Evolutionary conservation across 2,888 invertebrate genomes (phyloP), one percentile per base, ranked within the genome.

Genomic region (Conus canariensis): DNA sequence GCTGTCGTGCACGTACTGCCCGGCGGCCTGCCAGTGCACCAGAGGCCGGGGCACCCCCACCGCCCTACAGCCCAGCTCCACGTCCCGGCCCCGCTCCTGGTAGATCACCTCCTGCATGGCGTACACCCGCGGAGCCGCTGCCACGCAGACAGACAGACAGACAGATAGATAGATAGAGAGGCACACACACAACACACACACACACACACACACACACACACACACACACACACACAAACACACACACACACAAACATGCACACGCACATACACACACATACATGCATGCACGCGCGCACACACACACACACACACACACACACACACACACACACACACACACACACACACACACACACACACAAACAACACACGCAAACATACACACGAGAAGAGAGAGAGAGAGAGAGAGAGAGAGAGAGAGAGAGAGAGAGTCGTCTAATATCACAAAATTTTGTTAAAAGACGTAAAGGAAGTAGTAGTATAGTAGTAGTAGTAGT

Each of bases 11-110:
- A 74, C 56, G 7, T 91, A 22, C 16, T 5, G 58, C 22, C 88
- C 74, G 58, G 90, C 85, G 45, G 89, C 88, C n/a, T 30, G 85
- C 93, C 93, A 93, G 58, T 80, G 56, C 8, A 92, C 88, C 1
- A 19, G 87, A 2, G 91, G 91, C 10, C 88, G 82, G 6, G 93
- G 93, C 56, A 90, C 90, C 16, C 91, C 93, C 59, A 90, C 80
- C 16, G 89, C 91, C 19, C 89, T 88, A 80, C 93, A 93, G 58
- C 91, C 90, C n/a, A 93, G 90, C n/a, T 91, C 90, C 9, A 91
- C 92, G n/a, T 91, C 87, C 45, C 90, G 91, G 16, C 91, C 91
- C 56, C 85, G 60, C 5, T 88, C 87, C 90, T 93, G 92, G 14
- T 91, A 88, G 0, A 92, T 89, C 60, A 88, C 89, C 5, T 82